A percentile compares a stretch with the other conserved stretches of the same genome.
Conservation (phyloP, 2,113 vertebrate genomes). For the Rafetus swinhoei region DNA sequence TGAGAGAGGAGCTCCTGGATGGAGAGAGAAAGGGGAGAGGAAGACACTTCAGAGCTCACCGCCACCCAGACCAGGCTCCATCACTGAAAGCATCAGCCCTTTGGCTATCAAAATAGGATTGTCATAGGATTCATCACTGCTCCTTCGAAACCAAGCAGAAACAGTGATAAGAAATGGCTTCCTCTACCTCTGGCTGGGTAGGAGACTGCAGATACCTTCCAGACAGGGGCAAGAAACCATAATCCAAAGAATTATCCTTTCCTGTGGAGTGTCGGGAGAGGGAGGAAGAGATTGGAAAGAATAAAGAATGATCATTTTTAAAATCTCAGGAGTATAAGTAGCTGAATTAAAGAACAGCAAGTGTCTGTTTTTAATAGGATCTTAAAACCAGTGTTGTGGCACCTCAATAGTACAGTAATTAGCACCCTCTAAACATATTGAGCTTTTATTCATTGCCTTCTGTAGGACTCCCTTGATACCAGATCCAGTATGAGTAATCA, state of each 20-base stretch:
- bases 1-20: background rate
- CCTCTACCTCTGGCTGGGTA: background rate
- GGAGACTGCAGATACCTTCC: background rate
- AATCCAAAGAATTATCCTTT: background rate
- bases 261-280: background rate
- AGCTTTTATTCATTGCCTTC: background rate
- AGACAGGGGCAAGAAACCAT: background rate
- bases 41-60: background rate
- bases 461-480: accelerated
- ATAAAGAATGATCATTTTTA: too few species aligned
- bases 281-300: background rate
- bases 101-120: background rate
- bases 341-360: background rate
- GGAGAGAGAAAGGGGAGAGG: background rate
- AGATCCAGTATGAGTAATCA: background rate
- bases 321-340: background rate
- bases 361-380: background rate
- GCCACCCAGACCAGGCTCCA: background rate
- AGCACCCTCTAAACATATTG: background rate
- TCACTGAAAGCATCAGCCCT: background rate
- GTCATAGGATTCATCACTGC: background rate
- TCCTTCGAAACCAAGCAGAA: background rate
- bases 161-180: background rate
- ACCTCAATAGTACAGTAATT: background rate
- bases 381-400: accelerated